Evolutionary conservation across 2,888 invertebrate species (phyloP).

Genomic region (Habrosyne pyritoides): DNA sequence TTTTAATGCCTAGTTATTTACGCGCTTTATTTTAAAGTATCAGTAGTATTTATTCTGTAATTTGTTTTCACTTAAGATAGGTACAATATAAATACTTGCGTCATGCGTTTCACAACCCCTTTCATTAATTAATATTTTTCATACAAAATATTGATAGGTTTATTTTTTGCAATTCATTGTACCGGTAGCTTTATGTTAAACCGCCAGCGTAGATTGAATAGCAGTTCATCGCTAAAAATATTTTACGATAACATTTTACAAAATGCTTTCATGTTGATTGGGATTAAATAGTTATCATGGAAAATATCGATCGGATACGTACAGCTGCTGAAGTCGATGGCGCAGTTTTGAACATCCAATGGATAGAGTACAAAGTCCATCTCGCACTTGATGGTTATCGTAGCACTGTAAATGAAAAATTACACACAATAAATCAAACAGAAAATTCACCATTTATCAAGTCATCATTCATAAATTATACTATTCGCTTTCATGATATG

Average conservation of each 20-base stretch:
- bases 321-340: slow-evolving; percentile 87
- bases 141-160: background rate
- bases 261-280: slow-evolving; percentile 11
- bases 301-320: slow-evolving; percentile 54
- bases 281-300: slow-evolving; percentile 15
- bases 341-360: slow-evolving; percentile 85
- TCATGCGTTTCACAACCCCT: background rate
- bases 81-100: background rate
- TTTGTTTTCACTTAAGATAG: too few species aligned
- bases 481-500: background rate
- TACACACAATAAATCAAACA: background rate
- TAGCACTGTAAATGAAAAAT: slow-evolving; percentile 73
- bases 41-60: too few species aligned
- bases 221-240: slow-evolving; percentile 3
- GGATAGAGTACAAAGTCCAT: slow-evolving; percentile 87
- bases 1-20: too few species aligned
- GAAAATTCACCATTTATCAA: background rate
- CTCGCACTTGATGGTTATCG: slow-evolving; percentile 86
- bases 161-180: background rate
- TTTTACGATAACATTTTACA: background rate
- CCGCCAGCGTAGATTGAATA: background rate
- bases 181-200: background rate
- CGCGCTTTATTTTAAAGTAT: too few species aligned
- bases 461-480: background rate
- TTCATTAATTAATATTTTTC: background rate